phyloP scores from a whole-genome alignment of 2,113 vertebrate genomes.

The Pangasianodon hypophthalmus region DNA sequence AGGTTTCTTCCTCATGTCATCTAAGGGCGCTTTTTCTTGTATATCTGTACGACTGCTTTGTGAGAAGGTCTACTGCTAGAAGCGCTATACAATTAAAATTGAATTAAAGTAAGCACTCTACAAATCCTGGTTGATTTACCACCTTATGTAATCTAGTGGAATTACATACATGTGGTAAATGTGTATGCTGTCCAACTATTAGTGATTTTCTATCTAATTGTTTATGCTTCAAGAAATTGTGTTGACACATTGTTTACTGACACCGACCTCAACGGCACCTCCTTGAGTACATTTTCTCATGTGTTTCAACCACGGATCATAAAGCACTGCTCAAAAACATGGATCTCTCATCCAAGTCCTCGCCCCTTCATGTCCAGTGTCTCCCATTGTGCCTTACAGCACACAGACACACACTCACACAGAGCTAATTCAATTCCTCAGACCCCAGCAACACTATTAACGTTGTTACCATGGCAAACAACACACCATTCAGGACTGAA shows the following conservation, averaged over 20 bases:
- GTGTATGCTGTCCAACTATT: neutral
- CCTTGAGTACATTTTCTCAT: neutral
- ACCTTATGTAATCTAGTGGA: neutral
- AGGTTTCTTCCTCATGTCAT: neutral
- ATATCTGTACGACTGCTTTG: neutral
- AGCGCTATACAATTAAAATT: neutral
- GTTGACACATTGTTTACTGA: slow-evolving; percentile 4
- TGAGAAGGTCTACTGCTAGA: neutral
- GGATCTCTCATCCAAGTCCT: neutral
- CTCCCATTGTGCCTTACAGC: slow-evolving; percentile 7
- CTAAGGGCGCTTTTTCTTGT: neutral
- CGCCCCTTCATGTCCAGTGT: neutral
- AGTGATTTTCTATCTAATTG: neutral
- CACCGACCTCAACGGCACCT: neutral
- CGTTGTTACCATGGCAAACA: slow-evolving; percentile 59
- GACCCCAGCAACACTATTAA: slow-evolving; percentile 42
- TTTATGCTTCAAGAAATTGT: neutral
- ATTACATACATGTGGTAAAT: neutral
- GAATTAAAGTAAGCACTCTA: neutral
- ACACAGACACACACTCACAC: slow-evolving; percentile 23
- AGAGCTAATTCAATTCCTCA: slow-evolving; percentile 10
- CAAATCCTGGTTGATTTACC: neutral
- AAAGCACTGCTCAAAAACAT: neutral
- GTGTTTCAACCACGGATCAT: slow-evolving; percentile 8
- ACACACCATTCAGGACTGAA: slow-evolving; percentile 51